These are phyloP conservation scores for Trachythela sp. DNA, from an alignment of 64 coral and sea anemone species.

Conservation along the genomic window DNA sequence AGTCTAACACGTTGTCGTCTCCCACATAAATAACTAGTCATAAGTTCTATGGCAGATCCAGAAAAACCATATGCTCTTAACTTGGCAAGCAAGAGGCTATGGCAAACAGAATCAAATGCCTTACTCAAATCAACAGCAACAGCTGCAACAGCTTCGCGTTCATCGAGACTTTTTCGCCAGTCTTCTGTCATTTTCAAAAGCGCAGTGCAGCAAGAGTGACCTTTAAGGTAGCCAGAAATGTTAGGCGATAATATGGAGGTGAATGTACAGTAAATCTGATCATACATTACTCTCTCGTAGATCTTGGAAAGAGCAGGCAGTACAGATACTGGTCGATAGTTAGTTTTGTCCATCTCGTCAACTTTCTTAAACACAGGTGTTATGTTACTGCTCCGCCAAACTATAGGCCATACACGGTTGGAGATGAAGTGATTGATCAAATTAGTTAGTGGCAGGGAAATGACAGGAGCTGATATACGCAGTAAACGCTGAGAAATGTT, in stretches of 20 bases:
- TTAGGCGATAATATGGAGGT: background rate
- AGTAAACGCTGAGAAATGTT: constrained; percentile 20
- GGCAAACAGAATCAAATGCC: background rate
- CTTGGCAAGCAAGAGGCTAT: background rate
- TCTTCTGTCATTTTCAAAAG: constrained; percentile 33
- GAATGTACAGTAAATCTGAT: background rate
- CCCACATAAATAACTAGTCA: background rate
- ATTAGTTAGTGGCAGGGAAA: constrained; percentile 17
- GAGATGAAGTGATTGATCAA: constrained; percentile 32
- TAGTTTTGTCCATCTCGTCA: constrained; percentile 41
- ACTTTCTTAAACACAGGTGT: constrained; percentile 41
- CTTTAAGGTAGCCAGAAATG: constrained; percentile 34
- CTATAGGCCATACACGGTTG: constrained; percentile 6
- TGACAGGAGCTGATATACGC: constrained; percentile 21
- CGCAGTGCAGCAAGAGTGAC: background rate
- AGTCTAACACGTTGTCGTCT: background rate
- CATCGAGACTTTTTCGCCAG: background rate
- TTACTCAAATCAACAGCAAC: background rate
- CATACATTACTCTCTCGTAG: constrained; percentile 12
- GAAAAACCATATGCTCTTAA: constrained; percentile 10
- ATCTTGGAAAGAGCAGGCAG: background rate
- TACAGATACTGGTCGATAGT: constrained; percentile 53
- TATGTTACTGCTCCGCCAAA: constrained; percentile 39
- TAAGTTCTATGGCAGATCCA: background rate
- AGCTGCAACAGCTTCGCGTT: background rate